phyloP scores from a whole-genome alignment of 1,140 invertebrate genomes.

The Pachypsylla venusta region DNA sequence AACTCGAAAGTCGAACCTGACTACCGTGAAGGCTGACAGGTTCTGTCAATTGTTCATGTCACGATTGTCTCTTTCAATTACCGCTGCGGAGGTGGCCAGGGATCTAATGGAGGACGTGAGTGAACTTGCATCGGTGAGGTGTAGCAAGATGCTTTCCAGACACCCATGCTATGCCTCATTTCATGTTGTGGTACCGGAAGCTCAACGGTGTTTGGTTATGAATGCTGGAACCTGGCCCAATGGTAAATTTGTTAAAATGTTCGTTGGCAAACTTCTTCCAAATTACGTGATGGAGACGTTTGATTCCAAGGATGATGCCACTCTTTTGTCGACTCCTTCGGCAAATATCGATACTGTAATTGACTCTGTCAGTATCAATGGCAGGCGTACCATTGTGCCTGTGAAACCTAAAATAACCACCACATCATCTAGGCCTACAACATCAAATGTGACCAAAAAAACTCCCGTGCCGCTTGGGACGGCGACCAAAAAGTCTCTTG shows the following conservation, averaged over 20 bases:
- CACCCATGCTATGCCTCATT: neutral
- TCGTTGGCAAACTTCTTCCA: neutral
- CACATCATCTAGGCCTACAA: neutral
- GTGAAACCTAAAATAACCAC: neutral
- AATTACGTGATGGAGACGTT: neutral
- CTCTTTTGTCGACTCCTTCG: too few relatives aligned
- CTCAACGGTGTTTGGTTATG: neutral
- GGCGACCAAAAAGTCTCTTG: neutral
- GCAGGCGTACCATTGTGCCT: neutral
- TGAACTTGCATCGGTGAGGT: neutral
- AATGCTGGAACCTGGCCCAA: neutral
- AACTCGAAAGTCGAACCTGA: neutral
- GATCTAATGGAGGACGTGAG: neutral
- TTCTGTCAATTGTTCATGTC: neutral
- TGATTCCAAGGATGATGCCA: too few relatives aligned
- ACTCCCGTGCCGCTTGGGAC: neutral
- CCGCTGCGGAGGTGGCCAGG: neutral
- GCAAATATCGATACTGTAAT: too few relatives aligned
- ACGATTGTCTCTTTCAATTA: neutral
- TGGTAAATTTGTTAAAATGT: neutral
- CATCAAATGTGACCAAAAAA: neutral
- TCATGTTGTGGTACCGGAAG: neutral
- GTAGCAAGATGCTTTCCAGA: neutral
- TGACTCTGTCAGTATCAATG: neutral
- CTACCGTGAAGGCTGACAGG: neutral